Base-by-base conservation (phyloP, 2,888 invertebrate species). In the Cephus nigrinus region DNA sequence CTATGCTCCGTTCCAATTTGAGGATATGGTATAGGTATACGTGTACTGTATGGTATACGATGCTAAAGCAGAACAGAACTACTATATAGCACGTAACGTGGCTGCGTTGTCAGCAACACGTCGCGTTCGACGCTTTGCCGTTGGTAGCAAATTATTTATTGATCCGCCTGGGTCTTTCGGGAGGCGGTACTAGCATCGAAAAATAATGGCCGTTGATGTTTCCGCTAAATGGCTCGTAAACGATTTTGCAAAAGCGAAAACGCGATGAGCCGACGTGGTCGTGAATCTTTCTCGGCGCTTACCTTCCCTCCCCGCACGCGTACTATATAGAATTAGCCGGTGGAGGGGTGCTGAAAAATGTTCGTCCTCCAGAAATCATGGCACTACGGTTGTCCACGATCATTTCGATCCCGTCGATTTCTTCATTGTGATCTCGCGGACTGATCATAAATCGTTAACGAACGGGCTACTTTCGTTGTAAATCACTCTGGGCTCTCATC, bases 81-180 rank as follows among this genome's bases (percentile, higher is more conserved):
- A 55, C 55, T 5, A 55, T 23, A 23, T 55, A 55, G 55, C 23
- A 23, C 23, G 55, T 55, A 55, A 15, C 55, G 71, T 33, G 75
- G 79, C 74, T 76, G 81, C 82, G 79, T 83, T 80, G 86, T 86
- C 82, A 84, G 80, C 82, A 80, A 73, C 76, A 80, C 78, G 76
- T 79, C 78, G 73, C 33, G 78, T 36, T 31, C 55, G 78, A 79
- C 68, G 75, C 73, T 80, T 75, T 75, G 79, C 75, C 80, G 79
- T 80, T 80, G 78, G 75, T 77, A 71, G 79, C 76, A 81, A 86
- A 86, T 85, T 84, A 85, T 85, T 86, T 84, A 83, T 84, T 85
- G 84, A 86, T 80, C 79, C 77, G 69, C 40, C 71, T 40, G 73
- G 72, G 72, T 76, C 35, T 69, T 35, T 74, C 55, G 68, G 77